phyloP scores from a whole-genome alignment of 2,888 invertebrate species.

The Clunio marinus region DNA sequence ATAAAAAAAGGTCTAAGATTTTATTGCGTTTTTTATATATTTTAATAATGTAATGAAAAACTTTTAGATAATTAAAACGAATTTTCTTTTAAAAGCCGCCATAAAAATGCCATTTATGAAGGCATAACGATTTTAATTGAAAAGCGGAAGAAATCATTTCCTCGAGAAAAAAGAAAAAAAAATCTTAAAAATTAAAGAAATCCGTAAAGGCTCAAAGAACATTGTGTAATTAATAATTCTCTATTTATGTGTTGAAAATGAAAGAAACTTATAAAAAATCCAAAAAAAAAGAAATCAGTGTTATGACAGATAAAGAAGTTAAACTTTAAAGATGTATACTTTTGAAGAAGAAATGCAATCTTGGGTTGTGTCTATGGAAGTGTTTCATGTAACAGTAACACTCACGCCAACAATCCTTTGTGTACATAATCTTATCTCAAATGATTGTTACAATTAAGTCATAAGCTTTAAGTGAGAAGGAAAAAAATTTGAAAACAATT shows the following conservation, averaged over 20 bases:
- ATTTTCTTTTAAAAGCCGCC: constrained; percentile 20
- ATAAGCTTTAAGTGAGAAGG: neutral
- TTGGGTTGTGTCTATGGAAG: neutral
- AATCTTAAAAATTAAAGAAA: no score
- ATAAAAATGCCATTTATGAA: neutral
- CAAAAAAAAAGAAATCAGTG: neutral
- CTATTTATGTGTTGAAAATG: constrained; percentile 9
- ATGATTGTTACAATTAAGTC: constrained; percentile 3
- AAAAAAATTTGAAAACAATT: neutral
- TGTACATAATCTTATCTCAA: constrained; percentile 1
- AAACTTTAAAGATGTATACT: constrained; percentile 16
- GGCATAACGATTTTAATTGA: constrained; percentile 8
- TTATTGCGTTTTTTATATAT: constrained; percentile 31
- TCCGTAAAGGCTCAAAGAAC: neutral
- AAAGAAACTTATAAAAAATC: no score
- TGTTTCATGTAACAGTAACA: neutral
- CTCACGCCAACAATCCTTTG: neutral
- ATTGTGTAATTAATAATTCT: constrained; percentile 16
- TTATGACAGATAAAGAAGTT: neutral
- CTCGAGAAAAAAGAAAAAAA: neutral
- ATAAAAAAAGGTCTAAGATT: constrained; percentile 18
- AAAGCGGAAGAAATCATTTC: neutral
- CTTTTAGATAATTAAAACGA: constrained; percentile 35
- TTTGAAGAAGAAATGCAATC: neutral
- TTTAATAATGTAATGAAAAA: constrained; percentile 35